Base-by-base conservation (phyloP, 2,797 vertebrate species). In the Lacerta viridis region DNA sequence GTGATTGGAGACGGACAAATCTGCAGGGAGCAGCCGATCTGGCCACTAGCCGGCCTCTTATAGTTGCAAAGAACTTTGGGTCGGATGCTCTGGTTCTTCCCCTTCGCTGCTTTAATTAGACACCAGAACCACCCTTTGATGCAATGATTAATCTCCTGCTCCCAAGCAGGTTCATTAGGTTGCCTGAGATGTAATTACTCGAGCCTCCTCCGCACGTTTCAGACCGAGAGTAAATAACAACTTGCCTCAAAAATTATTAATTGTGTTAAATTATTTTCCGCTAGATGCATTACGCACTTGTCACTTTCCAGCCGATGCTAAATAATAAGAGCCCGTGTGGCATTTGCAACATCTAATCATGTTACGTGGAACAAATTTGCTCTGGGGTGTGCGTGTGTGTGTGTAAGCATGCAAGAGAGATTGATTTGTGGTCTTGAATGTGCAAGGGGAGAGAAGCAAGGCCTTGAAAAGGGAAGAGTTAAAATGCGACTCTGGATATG, bases 281-380 rank as follows among this genome's bases (percentile, higher is more conserved):
- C 93, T 93, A 91, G 59, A 87, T 75, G 61, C 36, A 84, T 91
- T 83, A 92, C 17, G 84, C 79, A 84, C 89, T 76, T 86, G 91
- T 50, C 23, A 0, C 77, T 90, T 89, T 85, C 88, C 33, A 50
- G 79, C 80, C 91, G 94, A 92, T 91, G 88, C 85, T 41, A 17
- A 83, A 81, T 94, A 93, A 94, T 92, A 89, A 55, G 87, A 93
- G 93, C 90, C 91, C 89, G 78, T 50, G 87, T 86, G 89, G 80
- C 80, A 93, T 91, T 90, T 88, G 91, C 86, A 88, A 86, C 43
- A 80, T 88, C 83, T 50, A 92, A 94, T 94, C 93, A 87, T 92
- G 91, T 81, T 25, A 80, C 90, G 84, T 87, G 87, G 85, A 94
- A 43, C 36, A 79, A 61, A 61, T 93, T 90, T 18, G 36, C 79